Evolutionary conservation across 2,888 invertebrate genomes (phyloP).

Genomic region (Hydrotaea cyrtoneurina): DNA sequence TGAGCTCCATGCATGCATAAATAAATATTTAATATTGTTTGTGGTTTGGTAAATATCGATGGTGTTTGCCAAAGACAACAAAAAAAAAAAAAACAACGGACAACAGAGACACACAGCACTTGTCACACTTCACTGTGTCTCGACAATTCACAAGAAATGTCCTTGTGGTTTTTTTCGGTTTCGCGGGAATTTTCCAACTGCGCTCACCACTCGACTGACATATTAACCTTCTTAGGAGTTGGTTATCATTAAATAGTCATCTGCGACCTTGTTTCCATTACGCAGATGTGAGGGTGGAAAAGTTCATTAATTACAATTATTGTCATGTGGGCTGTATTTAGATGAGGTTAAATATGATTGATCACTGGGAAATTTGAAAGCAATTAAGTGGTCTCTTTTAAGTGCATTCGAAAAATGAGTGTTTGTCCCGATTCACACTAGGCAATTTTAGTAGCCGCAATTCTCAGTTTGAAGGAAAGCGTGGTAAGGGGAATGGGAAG

Average conservation of each 20-base stretch:
- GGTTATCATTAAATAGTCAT: too few relatives aligned
- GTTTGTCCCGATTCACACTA: too few relatives aligned
- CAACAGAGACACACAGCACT: too few relatives aligned
- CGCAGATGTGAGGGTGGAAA: constrained; percentile 21
- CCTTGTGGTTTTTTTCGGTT: constrained; percentile 25
- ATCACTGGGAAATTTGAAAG: background rate
- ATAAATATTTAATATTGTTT: constrained; percentile 33
- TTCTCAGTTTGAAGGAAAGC: too few relatives aligned
- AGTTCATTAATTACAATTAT: too few relatives aligned
- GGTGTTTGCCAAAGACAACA: constrained; percentile 17
- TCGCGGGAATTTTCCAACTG: background rate
- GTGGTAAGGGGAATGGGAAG: too few relatives aligned
- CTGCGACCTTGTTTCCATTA: background rate
- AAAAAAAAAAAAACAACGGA: too few relatives aligned
- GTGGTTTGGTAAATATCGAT: background rate
- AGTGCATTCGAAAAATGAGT: too few relatives aligned
- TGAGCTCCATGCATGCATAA: background rate
- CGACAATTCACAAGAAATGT: constrained; percentile 27
- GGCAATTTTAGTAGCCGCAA: too few relatives aligned
- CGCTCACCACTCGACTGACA: background rate
- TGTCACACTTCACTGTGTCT: background rate
- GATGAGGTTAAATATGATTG: background rate
- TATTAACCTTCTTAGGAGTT: background rate
- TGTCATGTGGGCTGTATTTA: constrained; percentile 12
- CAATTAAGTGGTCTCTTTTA: background rate